Evolutionary conservation across 2,113 vertebrate genomes (phyloP).

Genomic region (Potamarius usumacintae): DNA sequence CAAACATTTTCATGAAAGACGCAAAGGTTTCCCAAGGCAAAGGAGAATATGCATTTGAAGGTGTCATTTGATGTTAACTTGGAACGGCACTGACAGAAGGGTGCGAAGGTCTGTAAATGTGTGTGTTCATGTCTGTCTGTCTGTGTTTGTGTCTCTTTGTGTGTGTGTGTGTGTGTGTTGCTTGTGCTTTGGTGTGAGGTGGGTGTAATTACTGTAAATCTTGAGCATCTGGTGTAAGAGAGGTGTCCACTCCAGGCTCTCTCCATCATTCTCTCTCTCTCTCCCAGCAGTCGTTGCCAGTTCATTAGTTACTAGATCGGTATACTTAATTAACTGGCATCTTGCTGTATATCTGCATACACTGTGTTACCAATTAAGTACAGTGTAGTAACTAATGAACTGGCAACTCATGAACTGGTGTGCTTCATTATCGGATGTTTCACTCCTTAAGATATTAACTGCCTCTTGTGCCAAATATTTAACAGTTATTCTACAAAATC

Average conservation of each 20-base stretch:
- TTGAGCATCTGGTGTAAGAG: constrained; percentile 48
- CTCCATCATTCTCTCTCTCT: constrained; percentile 22
- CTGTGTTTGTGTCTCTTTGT: neutral
- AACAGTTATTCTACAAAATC: too few relatives aligned
- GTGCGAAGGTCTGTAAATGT: neutral
- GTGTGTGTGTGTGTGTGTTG: constrained; percentile 3
- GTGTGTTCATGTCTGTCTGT: constrained; percentile 18
- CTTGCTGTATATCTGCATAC: neutral
- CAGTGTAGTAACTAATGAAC: constrained; percentile 13
- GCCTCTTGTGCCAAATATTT: neutral
- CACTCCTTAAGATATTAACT: neutral
- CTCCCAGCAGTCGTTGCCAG: constrained; percentile 10
- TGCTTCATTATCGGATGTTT: neutral
- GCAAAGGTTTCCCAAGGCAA: constrained; percentile 37
- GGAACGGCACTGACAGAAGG: constrained; percentile 8
- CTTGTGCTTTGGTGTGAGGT: constrained; percentile 38
- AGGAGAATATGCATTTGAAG: constrained; percentile 34
- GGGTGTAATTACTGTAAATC: constrained; percentile 50
- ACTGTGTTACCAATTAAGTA: constrained; percentile 4
- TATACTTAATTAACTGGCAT: constrained; percentile 10
- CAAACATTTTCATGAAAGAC: constrained; percentile 33
- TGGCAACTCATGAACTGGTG: neutral
- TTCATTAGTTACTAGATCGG: constrained; percentile 18
- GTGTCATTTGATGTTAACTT: constrained; percentile 42
- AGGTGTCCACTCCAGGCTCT: constrained; percentile 27